Percentiles rank a stretch among this genome's conserved stretches.
phyloP scores from a whole-genome alignment of 2,888 invertebrate genomes.

The Drosophila seclusa region DNA sequence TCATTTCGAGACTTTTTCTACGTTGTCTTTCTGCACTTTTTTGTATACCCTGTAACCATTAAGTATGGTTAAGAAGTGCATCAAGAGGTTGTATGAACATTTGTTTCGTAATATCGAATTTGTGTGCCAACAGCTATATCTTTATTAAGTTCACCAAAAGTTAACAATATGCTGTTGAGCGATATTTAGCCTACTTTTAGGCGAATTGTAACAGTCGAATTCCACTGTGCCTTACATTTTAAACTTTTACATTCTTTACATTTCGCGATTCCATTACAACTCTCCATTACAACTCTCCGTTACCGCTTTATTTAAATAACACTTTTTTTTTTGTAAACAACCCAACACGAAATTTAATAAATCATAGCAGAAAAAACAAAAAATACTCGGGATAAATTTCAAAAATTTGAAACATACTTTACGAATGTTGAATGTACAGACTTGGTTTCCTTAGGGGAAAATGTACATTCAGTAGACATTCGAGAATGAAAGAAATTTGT shows the following conservation, averaged over 20 bases:
- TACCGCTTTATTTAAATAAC: background rate
- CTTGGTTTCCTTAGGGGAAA: background rate
- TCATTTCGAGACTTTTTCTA: background rate
- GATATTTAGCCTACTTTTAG: background rate
- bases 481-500: background rate
- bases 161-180: background rate
- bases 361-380: background rate
- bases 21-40: background rate
- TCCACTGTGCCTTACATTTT: background rate
- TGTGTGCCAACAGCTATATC: background rate
- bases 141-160: background rate
- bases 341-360: background rate
- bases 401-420: background rate
- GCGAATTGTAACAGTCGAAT: too few species aligned
- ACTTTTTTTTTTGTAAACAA: background rate
- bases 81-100: background rate
- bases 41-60: background rate
- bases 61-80: background rate
- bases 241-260: background rate
- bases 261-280: background rate
- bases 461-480: background rate
- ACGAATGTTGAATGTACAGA: background rate
- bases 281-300: background rate
- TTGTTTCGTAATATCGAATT: background rate
- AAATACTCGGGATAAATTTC: background rate